Conservation (phyloP, 53 echinoderm and acorn worm species). For the Astropecten irregularis region DNA sequence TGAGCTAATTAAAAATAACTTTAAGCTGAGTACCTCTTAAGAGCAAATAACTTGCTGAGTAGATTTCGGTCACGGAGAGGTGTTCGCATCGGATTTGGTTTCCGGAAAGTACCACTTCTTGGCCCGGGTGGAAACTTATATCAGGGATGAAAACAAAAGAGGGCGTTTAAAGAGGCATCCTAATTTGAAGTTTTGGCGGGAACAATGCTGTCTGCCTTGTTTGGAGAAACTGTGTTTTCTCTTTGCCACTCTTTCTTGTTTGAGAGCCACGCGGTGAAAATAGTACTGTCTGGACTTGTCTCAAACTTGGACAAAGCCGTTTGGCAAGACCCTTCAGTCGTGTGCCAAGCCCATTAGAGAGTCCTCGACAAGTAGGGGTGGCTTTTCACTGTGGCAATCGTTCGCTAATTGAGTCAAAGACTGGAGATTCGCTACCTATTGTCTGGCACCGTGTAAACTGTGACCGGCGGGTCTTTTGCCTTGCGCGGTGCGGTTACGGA, state of each 20-base stretch:
- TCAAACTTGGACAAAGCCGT: conserved; percentile 40
- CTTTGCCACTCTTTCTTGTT: neutral
- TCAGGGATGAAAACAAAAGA: conserved; percentile 1
- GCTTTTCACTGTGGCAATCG: conserved; percentile 16
- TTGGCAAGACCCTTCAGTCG: conserved; percentile 27
- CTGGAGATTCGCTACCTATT: neutral
- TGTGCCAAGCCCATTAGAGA: conserved; percentile 44
- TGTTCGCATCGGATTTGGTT: conserved; percentile 21
- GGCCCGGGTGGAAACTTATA: conserved; percentile 33
- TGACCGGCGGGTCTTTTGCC: conserved; percentile 13
- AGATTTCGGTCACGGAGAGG: neutral
- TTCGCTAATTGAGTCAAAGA: conserved; percentile 47
- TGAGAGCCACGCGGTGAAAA: neutral
- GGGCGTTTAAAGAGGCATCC: conserved; percentile 40
- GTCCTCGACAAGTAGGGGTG: conserved; percentile 20
- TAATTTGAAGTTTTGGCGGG: conserved; percentile 34
- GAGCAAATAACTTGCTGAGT: neutral
- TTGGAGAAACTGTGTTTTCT: conserved; percentile 9
- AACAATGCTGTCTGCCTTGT: conserved; percentile 46
- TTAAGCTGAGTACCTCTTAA: neutral
- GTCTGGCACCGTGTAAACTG: neutral
- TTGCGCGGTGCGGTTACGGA: neutral
- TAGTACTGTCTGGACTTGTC: conserved; percentile 35
- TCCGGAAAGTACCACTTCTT: conserved; percentile 53
- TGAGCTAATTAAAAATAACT: neutral